These are phyloP conservation scores for Drosophila acutilabella DNA, from an alignment of 2,888 invertebrate genomes.

Conservation along the genomic window DNA sequence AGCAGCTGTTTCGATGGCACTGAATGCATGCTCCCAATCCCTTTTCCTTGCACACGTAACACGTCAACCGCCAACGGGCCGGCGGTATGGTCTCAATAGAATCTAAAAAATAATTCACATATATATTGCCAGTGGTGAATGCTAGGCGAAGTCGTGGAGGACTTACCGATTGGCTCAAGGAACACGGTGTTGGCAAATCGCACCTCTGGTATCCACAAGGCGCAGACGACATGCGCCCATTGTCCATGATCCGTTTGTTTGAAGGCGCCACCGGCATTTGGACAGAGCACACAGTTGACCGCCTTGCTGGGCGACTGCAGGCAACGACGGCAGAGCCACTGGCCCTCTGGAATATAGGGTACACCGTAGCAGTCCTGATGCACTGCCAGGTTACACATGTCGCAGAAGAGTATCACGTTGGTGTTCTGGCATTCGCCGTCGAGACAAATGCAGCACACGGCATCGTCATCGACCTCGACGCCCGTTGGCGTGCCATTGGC, in stretches of 20 bases:
- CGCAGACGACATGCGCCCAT: constrained; percentile 99
- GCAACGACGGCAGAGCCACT: constrained; percentile 98
- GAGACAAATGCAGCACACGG: constrained; percentile 99
- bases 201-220: constrained; percentile 99
- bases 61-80: constrained; percentile 97
- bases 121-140: not conserved
- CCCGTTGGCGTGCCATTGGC: constrained; percentile 90
- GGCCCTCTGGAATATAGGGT: constrained; percentile 98
- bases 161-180: constrained; percentile 95
- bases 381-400: constrained; percentile 99
- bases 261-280: constrained; percentile 98
- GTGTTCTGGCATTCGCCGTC: constrained; percentile 99
- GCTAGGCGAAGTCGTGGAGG: not conserved
- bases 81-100: constrained; percentile 98
- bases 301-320: constrained; percentile 97
- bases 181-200: constrained; percentile 99
- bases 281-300: constrained; percentile 98
- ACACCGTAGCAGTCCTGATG: constrained; percentile 99
- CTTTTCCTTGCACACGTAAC: constrained; percentile 97
- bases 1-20: constrained; percentile 98
- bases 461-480: constrained; percentile 97
- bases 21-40: constrained; percentile 98
- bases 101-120: constrained; percentile 86
- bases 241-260: constrained; percentile 97
- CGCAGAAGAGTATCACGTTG: constrained; percentile 99